Conservation (phyloP, 2,113 vertebrate genomes). For the Tachuris rubrigastra region DNA sequence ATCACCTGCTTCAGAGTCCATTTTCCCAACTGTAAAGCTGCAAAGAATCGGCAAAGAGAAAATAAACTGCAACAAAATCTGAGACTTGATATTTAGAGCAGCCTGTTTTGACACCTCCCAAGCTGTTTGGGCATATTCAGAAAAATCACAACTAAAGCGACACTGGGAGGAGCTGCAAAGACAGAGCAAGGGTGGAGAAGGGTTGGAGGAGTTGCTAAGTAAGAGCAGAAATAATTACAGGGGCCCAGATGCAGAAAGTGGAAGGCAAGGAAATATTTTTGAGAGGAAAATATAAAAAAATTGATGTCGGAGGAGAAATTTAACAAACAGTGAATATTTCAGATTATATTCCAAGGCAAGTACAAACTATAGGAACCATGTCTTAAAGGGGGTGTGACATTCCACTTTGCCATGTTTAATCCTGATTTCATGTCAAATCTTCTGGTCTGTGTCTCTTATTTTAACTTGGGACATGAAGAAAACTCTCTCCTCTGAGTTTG, state of each 20-base stretch:
- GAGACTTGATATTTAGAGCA: background rate
- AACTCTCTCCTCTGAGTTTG: background rate
- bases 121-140: background rate
- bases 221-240: background rate
- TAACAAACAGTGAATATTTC: background rate
- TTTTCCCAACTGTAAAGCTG: background rate
- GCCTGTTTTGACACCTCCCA: background rate
- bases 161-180: constrained; percentile 14
- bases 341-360: background rate
- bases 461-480: background rate
- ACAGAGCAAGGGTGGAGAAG: background rate
- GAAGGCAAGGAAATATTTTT: background rate
- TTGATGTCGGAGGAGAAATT: background rate
- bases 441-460: background rate
- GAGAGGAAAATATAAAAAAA: background rate
- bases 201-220: background rate
- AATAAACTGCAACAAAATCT: background rate
- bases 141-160: background rate
- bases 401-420: background rate
- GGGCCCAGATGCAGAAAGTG: background rate
- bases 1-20: background rate
- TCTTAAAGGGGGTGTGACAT: background rate
- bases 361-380: background rate
- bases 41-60: background rate
- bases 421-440: background rate